Evolutionary conservation across 2,888 invertebrate genomes (phyloP).

Genomic region (Dione vanillae): DNA sequence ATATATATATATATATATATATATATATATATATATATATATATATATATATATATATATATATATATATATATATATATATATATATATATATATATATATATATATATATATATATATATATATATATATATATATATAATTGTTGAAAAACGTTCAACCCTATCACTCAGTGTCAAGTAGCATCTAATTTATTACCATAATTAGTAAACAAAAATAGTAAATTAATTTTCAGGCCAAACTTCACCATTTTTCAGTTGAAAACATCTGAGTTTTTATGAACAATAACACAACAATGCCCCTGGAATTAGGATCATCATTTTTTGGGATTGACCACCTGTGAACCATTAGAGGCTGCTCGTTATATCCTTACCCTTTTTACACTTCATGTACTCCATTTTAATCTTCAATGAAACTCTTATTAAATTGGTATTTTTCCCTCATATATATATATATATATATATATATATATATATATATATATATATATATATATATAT

Average conservation of each 20-base stretch:
- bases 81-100: too few relatives aligned
- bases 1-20: too few relatives aligned
- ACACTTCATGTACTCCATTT: conserved; percentile 15
- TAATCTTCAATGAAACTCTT: conserved; percentile 18
- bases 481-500: too few relatives aligned
- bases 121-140: too few relatives aligned
- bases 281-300: conserved; percentile 33
- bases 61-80: too few relatives aligned
- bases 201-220: conserved; percentile 4
- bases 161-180: neutral
- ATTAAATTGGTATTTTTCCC: neutral
- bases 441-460: neutral
- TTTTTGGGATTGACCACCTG: conserved; percentile 44
- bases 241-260: conserved; percentile 11
- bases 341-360: conserved; percentile 31
- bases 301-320: conserved; percentile 33
- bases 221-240: neutral
- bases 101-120: too few relatives aligned
- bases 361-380: conserved; percentile 36
- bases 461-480: neutral
- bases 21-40: too few relatives aligned
- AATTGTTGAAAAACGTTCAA: too few relatives aligned
- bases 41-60: too few relatives aligned
- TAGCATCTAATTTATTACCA: neutral
- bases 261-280: conserved; percentile 23